These are phyloP conservation scores for Trichonephila clavipes DNA, from an alignment of 1,140 invertebrate species.

Conservation along the genomic window DNA sequence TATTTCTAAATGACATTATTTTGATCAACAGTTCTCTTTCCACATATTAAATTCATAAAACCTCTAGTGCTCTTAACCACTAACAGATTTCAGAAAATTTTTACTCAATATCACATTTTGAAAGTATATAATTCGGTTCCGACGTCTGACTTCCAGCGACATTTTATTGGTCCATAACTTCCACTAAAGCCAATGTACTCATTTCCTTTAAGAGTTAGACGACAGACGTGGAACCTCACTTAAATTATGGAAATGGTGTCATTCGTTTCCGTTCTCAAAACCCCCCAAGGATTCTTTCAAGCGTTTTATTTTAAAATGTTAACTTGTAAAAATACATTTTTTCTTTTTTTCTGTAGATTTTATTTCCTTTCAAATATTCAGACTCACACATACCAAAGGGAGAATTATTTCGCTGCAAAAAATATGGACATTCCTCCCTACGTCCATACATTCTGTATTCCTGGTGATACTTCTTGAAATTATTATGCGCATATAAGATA, in stretches of 20 bases:
- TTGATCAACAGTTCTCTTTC: too few relatives aligned
- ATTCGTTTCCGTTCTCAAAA: not conserved
- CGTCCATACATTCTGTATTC: not conserved
- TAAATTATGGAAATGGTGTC: conserved; percentile 1
- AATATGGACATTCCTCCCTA: not conserved
- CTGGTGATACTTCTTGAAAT: not conserved
- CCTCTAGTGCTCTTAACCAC: too few relatives aligned
- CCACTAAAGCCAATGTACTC: not conserved
- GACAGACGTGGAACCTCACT: not conserved
- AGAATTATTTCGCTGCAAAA: not conserved
- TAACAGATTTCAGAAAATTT: too few relatives aligned
- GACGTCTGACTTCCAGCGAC: too few relatives aligned
- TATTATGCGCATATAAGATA: not conserved
- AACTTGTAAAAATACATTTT: not conserved
- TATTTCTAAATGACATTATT: too few relatives aligned
- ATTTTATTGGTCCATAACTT: not conserved
- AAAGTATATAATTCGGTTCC: too few relatives aligned
- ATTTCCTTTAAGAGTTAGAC: not conserved
- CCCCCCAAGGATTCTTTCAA: not conserved
- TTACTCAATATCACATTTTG: too few relatives aligned
- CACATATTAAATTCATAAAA: too few relatives aligned
- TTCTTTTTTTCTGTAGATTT: not conserved
- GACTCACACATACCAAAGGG: not conserved
- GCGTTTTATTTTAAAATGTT: not conserved
- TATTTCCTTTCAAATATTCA: not conserved